phyloP scores from a whole-genome alignment of 1,140 invertebrate species.

The Calliphora vicina region DNA sequence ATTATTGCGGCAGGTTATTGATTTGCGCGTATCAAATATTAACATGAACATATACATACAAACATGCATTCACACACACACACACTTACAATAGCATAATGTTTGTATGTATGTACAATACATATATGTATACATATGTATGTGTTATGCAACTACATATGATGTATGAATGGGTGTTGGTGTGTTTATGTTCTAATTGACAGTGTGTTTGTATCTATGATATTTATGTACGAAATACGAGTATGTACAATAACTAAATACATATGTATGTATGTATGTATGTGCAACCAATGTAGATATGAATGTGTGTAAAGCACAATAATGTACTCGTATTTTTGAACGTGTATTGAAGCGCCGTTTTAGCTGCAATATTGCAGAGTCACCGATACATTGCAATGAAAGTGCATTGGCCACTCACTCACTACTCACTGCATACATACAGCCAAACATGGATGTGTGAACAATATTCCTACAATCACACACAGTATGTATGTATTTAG shows the following conservation, averaged over 20 bases:
- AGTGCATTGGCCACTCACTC: neutral
- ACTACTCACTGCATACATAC: neutral
- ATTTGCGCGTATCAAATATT: neutral
- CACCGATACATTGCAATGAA: neutral
- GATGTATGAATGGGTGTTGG: too few species aligned
- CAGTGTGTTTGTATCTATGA: too few species aligned
- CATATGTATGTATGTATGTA: neutral
- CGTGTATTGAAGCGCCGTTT: neutral
- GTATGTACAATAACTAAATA: too few species aligned
- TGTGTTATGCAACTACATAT: too few species aligned
- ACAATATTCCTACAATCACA: neutral
- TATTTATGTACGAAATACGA: too few species aligned
- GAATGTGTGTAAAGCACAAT: neutral
- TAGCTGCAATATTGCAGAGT: slow-evolving; percentile 14
- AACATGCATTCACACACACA: neutral
- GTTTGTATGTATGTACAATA: neutral
- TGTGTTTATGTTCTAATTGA: too few species aligned
- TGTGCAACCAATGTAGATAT: neutral
- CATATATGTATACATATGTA: neutral
- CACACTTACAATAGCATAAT: neutral
- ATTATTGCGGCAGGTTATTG: neutral
- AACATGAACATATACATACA: neutral
- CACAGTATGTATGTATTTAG: neutral
- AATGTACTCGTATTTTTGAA: neutral
- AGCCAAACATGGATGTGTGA: neutral